phyloP scores from a whole-genome alignment of 1,140 invertebrate genomes.

The Rhopalosiphum maidis region DNA sequence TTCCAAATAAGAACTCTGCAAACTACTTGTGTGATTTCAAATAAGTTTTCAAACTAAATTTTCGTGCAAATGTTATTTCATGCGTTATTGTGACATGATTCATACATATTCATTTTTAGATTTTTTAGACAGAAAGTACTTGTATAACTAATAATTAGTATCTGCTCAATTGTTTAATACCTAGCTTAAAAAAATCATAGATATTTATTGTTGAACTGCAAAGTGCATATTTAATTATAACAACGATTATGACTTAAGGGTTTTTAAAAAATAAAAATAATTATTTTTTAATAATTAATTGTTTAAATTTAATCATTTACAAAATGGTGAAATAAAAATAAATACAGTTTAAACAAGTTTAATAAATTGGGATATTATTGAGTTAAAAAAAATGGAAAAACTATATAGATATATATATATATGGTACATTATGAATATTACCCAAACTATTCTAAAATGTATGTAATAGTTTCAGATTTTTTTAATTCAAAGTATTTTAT shows the following conservation, averaged over 20 bases:
- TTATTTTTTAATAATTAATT: background rate
- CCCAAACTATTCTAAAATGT: background rate
- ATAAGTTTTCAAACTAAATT: background rate
- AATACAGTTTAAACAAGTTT: background rate
- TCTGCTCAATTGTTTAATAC: background rate
- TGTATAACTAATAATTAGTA: background rate
- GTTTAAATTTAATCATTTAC: background rate
- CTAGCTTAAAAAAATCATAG: background rate
- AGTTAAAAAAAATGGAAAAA: background rate
- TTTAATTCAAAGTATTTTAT: background rate
- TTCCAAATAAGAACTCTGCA: background rate
- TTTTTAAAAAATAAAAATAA: background rate
- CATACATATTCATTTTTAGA: background rate
- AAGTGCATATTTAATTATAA: background rate
- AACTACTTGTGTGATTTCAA: background rate
- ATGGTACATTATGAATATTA: background rate
- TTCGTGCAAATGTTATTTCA: background rate
- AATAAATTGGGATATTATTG: background rate
- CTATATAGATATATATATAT: too few relatives aligned
- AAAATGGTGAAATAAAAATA: background rate
- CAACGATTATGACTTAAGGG: background rate
- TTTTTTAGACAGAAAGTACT: background rate
- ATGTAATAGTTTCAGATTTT: background rate
- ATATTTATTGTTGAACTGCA: background rate
- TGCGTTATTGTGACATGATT: background rate